Conservation (phyloP, 2,888 invertebrate species). For the Melanostoma mellinum region DNA sequence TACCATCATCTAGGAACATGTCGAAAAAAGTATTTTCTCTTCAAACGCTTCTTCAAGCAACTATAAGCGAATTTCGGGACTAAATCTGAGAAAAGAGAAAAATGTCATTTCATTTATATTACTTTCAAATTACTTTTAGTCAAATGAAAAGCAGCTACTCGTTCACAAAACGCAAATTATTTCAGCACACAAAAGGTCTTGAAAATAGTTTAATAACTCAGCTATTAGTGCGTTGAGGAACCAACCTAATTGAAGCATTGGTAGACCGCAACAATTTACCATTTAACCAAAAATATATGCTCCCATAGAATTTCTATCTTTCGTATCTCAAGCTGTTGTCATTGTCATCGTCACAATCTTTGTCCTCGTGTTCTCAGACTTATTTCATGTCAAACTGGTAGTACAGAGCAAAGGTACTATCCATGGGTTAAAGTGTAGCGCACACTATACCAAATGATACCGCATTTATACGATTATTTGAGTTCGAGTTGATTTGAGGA, state of each 20-base stretch:
- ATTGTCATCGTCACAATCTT: constrained; percentile 23
- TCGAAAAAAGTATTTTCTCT: no score
- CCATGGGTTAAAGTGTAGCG: background rate
- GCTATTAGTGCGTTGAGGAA: constrained; percentile 40
- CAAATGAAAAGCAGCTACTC: no score
- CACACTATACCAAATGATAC: constrained; percentile 41
- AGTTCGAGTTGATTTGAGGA: constrained; percentile 57
- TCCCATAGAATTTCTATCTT: constrained; percentile 52
- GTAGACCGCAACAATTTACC: constrained; percentile 58
- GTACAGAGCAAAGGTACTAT: background rate
- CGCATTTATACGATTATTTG: constrained; percentile 53
- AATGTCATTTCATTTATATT: no score
- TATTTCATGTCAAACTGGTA: background rate
- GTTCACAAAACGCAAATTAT: no score
- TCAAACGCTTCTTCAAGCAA: no score
- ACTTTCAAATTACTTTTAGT: no score
- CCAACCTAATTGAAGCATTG: constrained; percentile 65
- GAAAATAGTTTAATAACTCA: constrained; percentile 24
- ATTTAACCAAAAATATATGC: constrained; percentile 58
- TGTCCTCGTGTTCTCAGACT: constrained; percentile 26
- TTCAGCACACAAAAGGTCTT: no score
- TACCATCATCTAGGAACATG: no score
- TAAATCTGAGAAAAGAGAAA: no score
- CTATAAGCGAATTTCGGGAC: no score
- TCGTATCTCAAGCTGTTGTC: constrained; percentile 48